Evolutionary conservation across 2,797 vertebrate species (phyloP).

Genomic region (Crenichthys baileyi): DNA sequence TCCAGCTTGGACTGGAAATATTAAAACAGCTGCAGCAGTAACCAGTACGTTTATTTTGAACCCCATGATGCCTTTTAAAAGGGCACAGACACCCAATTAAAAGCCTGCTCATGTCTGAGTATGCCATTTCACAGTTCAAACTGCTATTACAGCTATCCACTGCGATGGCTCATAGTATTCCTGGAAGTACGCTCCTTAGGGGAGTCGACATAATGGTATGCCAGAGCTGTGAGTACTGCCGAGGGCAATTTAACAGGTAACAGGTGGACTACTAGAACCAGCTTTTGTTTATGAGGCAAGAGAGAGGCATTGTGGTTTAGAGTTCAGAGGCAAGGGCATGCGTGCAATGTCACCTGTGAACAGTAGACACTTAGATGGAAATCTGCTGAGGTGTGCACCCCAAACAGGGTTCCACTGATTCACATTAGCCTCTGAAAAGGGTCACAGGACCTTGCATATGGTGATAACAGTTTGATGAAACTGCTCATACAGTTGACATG

Average conservation of each 20-base stretch:
- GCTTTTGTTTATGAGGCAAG: conserved; percentile 56
- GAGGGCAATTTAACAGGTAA: conserved; percentile 51
- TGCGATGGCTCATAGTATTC: not conserved
- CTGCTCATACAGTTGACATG: not conserved
- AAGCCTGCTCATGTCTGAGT: conserved; percentile 16
- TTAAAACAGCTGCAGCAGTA: conserved; percentile 5
- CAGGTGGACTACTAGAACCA: conserved; percentile 53
- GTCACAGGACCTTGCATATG: not conserved
- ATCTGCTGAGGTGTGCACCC: conserved; percentile 29
- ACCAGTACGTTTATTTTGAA: conserved; percentile 14
- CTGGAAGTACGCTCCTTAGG: conserved; percentile 14
- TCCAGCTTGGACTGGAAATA: not conserved
- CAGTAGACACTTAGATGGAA: conserved; percentile 9
- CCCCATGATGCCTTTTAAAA: conserved; percentile 16
- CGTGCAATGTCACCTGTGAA: conserved; percentile 27
- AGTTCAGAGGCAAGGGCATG: conserved; percentile 26
- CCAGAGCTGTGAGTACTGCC: conserved; percentile 20
- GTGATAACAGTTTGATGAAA: not conserved
- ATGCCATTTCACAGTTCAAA: conserved; percentile 20
- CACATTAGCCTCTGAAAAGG: not conserved
- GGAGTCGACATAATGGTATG: conserved; percentile 21
- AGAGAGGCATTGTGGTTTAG: conserved; percentile 33
- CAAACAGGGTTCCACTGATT: conserved; percentile 5
- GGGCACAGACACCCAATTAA: conserved; percentile 35
- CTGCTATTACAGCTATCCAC: conserved; percentile 39